Percentiles rank a stretch among this genome's conserved stretches.
Evolutionary conservation across 2,888 invertebrate species (phyloP).

Genomic region (Phanerotoma sp.): DNA sequence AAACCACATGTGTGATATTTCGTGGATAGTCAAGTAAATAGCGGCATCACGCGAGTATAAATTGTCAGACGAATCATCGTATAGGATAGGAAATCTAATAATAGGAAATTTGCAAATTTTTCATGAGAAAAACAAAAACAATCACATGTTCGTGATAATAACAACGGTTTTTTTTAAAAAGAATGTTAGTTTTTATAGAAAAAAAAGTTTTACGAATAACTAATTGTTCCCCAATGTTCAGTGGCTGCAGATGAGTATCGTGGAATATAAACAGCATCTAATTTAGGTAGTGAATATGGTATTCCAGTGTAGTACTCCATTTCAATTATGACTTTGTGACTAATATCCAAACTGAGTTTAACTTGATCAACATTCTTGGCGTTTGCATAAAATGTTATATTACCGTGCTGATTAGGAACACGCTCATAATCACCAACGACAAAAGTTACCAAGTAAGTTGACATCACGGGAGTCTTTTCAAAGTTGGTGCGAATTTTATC

Average conservation of each 20-base stretch:
- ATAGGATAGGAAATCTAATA: constrained; percentile 44
- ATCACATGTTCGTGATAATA: no score
- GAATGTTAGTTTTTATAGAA: no score
- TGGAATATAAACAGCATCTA: constrained; percentile 86
- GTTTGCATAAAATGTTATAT: constrained; percentile 68
- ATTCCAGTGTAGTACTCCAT: constrained; percentile 78
- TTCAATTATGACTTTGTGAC: constrained; percentile 73
- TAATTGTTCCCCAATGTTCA: constrained; percentile 90
- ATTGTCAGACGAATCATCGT: constrained; percentile 56
- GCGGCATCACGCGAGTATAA: background rate
- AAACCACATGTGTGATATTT: constrained; percentile 32
- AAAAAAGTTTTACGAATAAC: constrained; percentile 63
- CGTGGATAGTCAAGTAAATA: constrained; percentile 24
- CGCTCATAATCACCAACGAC: constrained; percentile 64
- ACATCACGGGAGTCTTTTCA: constrained; percentile 64
- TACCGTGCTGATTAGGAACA: constrained; percentile 17
- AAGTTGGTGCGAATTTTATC: constrained; percentile 32
- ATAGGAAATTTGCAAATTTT: background rate
- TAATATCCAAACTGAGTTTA: constrained; percentile 73
- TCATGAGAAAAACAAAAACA: no score
- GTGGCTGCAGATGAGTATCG: constrained; percentile 84
- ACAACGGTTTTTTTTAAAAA: no score
- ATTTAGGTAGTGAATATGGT: constrained; percentile 76
- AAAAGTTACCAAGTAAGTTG: constrained; percentile 77
- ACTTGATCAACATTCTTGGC: constrained; percentile 70